These are phyloP conservation scores for Chromis chromis DNA, from an alignment of 2,797 vertebrate genomes.

Conservation along the genomic window DNA sequence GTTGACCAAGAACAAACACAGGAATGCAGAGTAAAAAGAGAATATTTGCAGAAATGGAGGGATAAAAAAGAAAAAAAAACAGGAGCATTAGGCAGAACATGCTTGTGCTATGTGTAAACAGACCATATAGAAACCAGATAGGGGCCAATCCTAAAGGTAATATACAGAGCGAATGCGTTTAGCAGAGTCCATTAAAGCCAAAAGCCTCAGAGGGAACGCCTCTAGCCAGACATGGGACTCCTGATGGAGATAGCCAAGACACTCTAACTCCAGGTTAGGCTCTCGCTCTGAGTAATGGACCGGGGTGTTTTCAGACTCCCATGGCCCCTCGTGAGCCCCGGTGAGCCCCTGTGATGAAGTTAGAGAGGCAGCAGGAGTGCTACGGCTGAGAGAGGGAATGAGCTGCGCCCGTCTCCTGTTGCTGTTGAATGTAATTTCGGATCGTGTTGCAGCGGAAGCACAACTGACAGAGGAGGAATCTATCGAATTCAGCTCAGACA, in stretches of 20 bases:
- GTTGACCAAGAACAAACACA: conserved; percentile 21
- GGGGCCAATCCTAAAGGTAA: conserved; percentile 76
- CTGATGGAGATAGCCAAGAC: conserved; percentile 78
- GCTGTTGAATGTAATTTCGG: conserved; percentile 80
- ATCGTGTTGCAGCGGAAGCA: conserved; percentile 81
- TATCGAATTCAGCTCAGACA: conserved; percentile 84
- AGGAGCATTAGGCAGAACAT: conserved; percentile 39
- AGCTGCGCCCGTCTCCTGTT: conserved; percentile 77
- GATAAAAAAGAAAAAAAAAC: conserved; percentile 15
- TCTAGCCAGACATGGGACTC: conserved; percentile 70
- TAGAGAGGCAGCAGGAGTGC: conserved; percentile 70
- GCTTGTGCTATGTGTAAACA: conserved; percentile 67
- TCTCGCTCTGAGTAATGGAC: conserved; percentile 81
- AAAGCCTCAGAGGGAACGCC: conserved; percentile 78
- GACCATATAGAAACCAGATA: conserved; percentile 80
- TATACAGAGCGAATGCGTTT: conserved; percentile 82
- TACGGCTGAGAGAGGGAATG: conserved; percentile 39
- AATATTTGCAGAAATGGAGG: conserved; percentile 22
- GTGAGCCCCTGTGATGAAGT: conserved; percentile 81
- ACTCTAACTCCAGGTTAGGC: conserved; percentile 78
- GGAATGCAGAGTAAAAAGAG: conserved; percentile 16
- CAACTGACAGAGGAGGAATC: conserved; percentile 79
- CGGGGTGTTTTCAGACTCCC: conserved; percentile 80
- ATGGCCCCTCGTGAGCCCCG: conserved; percentile 68
- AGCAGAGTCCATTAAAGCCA: conserved; percentile 85